These are phyloP conservation scores for Lipotes vexillifer DNA, from an alignment of 2,113 vertebrate species.

Conservation along the genomic window DNA sequence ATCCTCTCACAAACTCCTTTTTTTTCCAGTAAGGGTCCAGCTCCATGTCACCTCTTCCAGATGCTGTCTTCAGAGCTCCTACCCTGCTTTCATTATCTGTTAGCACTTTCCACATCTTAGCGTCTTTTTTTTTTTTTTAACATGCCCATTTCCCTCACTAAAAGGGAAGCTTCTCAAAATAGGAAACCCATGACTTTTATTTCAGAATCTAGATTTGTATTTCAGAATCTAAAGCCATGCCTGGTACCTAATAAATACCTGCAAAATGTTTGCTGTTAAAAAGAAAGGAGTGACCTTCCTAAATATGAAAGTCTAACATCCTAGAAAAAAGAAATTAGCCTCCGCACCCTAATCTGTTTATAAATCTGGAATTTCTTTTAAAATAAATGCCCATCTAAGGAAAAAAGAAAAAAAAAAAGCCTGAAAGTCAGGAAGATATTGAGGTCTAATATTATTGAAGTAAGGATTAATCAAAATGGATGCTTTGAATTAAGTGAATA, in stretches of 20 bases:
- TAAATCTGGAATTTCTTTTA: conserved; percentile 39
- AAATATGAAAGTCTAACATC: conserved; percentile 21
- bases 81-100: not conserved
- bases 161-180: not conserved
- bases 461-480: conserved; percentile 22
- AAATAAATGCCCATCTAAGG: conserved; percentile 52
- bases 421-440: not conserved
- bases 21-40: not conserved
- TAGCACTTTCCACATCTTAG: not conserved
- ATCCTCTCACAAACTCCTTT: not conserved
- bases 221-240: not conserved
- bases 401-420: not conserved
- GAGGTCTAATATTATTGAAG: conserved; percentile 32
- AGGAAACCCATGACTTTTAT: not conserved
- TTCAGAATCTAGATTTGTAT: not conserved
- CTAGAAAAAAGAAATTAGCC: not conserved
- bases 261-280: not conserved
- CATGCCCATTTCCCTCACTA: not conserved
- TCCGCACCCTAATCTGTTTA: not conserved
- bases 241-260: not conserved
- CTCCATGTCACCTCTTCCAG: not conserved
- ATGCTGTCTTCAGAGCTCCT: not conserved
- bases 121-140: not conserved
- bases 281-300: not conserved
- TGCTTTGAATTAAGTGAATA: not conserved